Conservation (phyloP, 1,140 invertebrate genomes). For the Phymastichus coffea region DNA sequence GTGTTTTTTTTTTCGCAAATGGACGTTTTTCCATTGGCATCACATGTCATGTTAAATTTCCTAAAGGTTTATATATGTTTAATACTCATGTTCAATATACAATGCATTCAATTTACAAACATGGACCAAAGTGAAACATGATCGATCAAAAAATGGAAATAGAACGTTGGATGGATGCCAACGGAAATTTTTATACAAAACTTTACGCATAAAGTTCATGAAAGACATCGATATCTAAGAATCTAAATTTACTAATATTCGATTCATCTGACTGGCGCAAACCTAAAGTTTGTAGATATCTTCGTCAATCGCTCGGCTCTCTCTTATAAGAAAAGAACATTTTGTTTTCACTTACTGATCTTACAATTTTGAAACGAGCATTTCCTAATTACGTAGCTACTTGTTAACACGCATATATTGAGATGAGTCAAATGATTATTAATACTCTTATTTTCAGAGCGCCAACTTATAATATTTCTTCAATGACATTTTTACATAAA, state of each 20-base stretch:
- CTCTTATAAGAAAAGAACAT: constrained; percentile 29
- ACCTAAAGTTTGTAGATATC: constrained; percentile 18
- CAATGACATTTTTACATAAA: not conserved
- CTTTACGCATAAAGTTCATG: constrained; percentile 30
- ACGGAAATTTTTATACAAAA: constrained; percentile 20
- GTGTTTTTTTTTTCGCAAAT: not conserved
- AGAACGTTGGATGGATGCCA: not conserved
- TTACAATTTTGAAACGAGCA: constrained; percentile 51
- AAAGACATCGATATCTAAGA: constrained; percentile 50
- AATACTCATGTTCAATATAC: too few relatives aligned
- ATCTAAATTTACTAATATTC: constrained; percentile 39
- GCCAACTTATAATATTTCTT: not conserved
- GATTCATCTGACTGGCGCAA: constrained; percentile 27
- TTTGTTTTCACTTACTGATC: constrained; percentile 32
- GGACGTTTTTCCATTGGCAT: constrained; percentile 1
- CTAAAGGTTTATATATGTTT: not conserved
- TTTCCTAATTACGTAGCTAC: constrained; percentile 50
- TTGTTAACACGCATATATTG: constrained; percentile 50
- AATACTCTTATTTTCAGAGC: not conserved
- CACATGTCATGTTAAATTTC: not conserved
- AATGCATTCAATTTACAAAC: constrained; percentile 1
- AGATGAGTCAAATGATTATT: constrained; percentile 29
- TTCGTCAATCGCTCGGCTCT: constrained; percentile 29
- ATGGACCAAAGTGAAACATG: constrained; percentile 1
- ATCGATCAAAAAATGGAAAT: not conserved